Conservation (phyloP, 2,888 invertebrate genomes). For the Agapetus fuscipes region DNA sequence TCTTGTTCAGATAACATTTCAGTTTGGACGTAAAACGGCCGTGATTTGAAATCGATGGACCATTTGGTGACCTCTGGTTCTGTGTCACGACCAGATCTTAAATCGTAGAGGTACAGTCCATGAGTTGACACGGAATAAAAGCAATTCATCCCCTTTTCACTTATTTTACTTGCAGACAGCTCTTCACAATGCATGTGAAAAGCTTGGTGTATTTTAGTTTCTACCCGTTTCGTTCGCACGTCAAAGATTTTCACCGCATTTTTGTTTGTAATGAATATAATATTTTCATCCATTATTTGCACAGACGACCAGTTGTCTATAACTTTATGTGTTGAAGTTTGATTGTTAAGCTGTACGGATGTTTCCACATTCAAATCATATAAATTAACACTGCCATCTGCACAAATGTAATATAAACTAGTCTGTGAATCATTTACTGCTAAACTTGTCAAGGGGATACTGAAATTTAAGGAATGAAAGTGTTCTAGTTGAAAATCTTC, state of each 20-base stretch:
- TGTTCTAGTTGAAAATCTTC: constrained; percentile 27
- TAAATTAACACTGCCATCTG: constrained; percentile 33
- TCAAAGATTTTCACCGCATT: constrained; percentile 34
- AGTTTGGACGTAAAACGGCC: constrained; percentile 37
- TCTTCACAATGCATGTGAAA: constrained; percentile 30
- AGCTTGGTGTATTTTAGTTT: constrained; percentile 28
- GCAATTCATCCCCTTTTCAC: constrained; percentile 25
- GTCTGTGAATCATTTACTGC: constrained; percentile 35
- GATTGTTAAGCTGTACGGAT: background rate
- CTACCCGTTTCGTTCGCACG: constrained; percentile 30
- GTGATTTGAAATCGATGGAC: constrained; percentile 46
- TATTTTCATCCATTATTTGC: constrained; percentile 30
- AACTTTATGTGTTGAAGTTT: constrained; percentile 22
- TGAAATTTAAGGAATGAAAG: constrained; percentile 31
- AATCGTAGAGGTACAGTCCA: constrained; percentile 34
- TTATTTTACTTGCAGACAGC: constrained; percentile 31
- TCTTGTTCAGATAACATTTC: constrained; percentile 31
- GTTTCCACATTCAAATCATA: constrained; percentile 17
- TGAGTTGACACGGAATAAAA: constrained; percentile 36
- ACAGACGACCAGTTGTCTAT: constrained; percentile 38
- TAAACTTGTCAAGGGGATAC: constrained; percentile 34
- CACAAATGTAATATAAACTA: constrained; percentile 28
- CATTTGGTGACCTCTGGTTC: constrained; percentile 39
- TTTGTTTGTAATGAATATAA: constrained; percentile 31
- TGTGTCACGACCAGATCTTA: constrained; percentile 26